A percentile compares a stretch with the other conserved stretches of the same genome.
phyloP scores from a whole-genome alignment of 2,113 vertebrate species.

The Thomomys bottae region DNA sequence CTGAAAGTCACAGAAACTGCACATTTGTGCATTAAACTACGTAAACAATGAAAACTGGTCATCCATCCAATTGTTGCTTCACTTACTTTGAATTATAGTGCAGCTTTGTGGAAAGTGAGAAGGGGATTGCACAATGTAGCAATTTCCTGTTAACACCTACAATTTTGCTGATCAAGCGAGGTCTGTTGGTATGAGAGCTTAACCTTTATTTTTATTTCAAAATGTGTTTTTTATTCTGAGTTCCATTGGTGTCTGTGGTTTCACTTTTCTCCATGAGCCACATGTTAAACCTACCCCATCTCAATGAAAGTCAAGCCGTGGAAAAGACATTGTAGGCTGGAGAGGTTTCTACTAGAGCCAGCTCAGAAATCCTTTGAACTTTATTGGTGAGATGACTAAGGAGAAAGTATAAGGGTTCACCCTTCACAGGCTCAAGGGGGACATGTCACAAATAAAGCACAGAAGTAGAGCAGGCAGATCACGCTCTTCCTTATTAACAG shows the following conservation, averaged over 20 bases:
- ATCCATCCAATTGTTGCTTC: slow-evolving; percentile 76
- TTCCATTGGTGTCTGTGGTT: slow-evolving; percentile 49
- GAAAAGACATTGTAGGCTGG: slow-evolving; percentile 36
- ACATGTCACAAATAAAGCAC: not conserved
- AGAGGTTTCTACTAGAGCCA: not conserved
- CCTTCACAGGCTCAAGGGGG: not conserved
- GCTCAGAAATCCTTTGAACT: slow-evolving; percentile 43
- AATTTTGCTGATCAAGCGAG: slow-evolving; percentile 73
- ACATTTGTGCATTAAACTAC: slow-evolving; percentile 71
- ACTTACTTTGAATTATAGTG: slow-evolving; percentile 79
- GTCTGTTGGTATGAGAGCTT: slow-evolving; percentile 54
- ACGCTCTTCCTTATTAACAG: not conserved
- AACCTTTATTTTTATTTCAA: slow-evolving; percentile 72
- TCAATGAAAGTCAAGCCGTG: slow-evolving; percentile 29
- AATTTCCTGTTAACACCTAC: slow-evolving; percentile 78
- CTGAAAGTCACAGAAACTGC: slow-evolving; percentile 74
- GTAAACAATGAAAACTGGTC: slow-evolving; percentile 74
- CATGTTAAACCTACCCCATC: slow-evolving; percentile 43
- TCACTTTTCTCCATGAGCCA: slow-evolving; percentile 51
- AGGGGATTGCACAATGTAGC: slow-evolving; percentile 63
- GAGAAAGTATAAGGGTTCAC: slow-evolving; percentile 6
- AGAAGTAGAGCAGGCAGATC: not conserved
- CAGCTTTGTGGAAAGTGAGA: slow-evolving; percentile 70
- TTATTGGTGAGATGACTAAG: not conserved
- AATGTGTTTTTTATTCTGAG: slow-evolving; percentile 65